Base-by-base conservation (phyloP, 2,113 vertebrate species). In the Passer domesticus region DNA sequence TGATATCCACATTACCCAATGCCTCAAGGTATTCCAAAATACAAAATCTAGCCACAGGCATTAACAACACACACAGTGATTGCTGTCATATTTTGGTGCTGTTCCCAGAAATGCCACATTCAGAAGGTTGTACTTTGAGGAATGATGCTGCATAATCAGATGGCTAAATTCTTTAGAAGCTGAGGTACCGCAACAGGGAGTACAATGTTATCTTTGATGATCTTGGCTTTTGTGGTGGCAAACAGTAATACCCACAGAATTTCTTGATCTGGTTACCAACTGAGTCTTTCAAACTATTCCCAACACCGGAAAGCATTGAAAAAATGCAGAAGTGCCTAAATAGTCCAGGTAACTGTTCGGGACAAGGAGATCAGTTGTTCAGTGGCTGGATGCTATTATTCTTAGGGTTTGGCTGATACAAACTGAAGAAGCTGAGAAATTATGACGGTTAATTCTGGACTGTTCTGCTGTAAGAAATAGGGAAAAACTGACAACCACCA, bases 101-200 rank as follows among this genome's bases (percentile, higher is more conserved):
- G 3, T 96, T 95, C 95, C 93, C 94, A 95, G 95, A 96, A 95
- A 90, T 86, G 90, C 72, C 77, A 95, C 72, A 49, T 91, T 95
- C 85, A 80, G 67, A 86, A 83, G 56, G 24, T 28, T 93, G 64
- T 75, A 47, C 76, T 95, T 93, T 92, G 92, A 95, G 82, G 68
- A 94, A 80, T 72, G 35, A 77, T 93, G 82, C 81, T 94, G 72
- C 79, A 88, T 85, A 60, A 90, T 95, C 82, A 90, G 93, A 77
- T 92, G 72, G 63, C 82, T 83, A 77, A 82, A 92, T 94, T 88
- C 22, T 11, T 85, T 86, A 83, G 64, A 92, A 85, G 55, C 67
- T 80, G 59, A 91, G 31, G 55, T 81, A 35, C 25, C 47, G 30
- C 58, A 69, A 25, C 69, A 78, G 80, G 80, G 60, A 91, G 27